Percentiles rank a stretch among this genome's conserved stretches.
Evolutionary conservation across 2,113 vertebrate species (phyloP).

Genomic region (Tor tambroides): DNA sequence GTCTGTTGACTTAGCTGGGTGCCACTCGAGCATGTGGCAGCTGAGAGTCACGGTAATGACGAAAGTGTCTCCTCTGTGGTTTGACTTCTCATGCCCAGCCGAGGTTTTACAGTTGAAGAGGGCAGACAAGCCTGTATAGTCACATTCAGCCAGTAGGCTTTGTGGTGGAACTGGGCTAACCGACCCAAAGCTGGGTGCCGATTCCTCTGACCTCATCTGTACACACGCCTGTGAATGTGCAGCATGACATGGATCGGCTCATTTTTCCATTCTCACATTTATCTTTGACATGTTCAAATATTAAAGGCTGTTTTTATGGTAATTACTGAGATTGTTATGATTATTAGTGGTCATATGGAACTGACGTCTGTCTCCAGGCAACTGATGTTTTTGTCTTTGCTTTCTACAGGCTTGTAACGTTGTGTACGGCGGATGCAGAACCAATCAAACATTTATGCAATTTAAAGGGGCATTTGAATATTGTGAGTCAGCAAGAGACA

Average conservation of each 20-base stretch:
- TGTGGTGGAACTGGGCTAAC: slow-evolving; percentile 66
- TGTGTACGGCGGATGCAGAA: slow-evolving; percentile 65
- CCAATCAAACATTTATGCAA: slow-evolving; percentile 79
- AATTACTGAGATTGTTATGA: slow-evolving; percentile 70
- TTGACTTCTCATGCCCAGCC: slow-evolving; percentile 73
- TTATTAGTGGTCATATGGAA: slow-evolving; percentile 70
- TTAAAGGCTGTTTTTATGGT: slow-evolving; percentile 69
- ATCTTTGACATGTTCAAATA: slow-evolving; percentile 70
- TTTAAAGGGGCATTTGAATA: slow-evolving; percentile 77
- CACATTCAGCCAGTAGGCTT: slow-evolving; percentile 52
- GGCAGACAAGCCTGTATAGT: slow-evolving; percentile 68
- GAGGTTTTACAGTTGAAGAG: slow-evolving; percentile 66
- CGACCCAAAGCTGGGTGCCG: slow-evolving; percentile 60
- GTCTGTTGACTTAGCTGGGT: slow-evolving; percentile 76
- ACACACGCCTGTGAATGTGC: slow-evolving; percentile 28
- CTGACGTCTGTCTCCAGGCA: slow-evolving; percentile 68
- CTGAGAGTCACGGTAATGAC: slow-evolving; percentile 66
- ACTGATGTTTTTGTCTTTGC: slow-evolving; percentile 71
- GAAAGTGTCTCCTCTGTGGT: slow-evolving; percentile 67
- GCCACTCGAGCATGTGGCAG: slow-evolving; percentile 69
- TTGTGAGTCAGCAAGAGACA: slow-evolving; percentile 64
- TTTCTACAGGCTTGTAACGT: slow-evolving; percentile 76
- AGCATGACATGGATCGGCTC: slow-evolving; percentile 62
- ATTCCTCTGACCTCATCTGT: slow-evolving; percentile 52
- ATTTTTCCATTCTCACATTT: slow-evolving; percentile 74